Percentiles rank a stretch among this genome's conserved stretches.
phyloP scores from a whole-genome alignment of 2,113 vertebrate genomes.

The Nyctereutes procyonoides region DNA sequence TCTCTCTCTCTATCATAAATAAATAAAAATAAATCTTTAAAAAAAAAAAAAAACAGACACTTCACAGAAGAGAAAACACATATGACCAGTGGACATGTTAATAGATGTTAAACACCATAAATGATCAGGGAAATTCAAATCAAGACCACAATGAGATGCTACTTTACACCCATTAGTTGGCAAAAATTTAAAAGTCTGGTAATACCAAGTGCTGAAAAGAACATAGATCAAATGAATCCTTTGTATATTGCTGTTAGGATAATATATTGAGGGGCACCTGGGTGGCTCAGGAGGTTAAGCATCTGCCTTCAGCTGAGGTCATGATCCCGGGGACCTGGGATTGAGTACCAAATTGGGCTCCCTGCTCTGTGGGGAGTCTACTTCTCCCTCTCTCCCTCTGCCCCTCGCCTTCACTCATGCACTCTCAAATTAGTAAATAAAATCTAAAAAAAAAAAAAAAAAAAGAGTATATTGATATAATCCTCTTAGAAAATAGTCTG shows the following conservation, averaged over 20 bases:
- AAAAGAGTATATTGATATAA: neutral
- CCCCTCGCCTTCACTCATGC: too few species aligned
- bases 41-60: neutral
- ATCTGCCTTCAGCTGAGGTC: too few species aligned
- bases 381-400: too few species aligned
- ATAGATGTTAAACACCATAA: neutral
- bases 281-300: too few species aligned
- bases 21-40: too few species aligned
- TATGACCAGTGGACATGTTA: neutral
- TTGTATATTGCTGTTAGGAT: neutral
- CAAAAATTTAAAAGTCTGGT: neutral
- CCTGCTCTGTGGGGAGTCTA: too few species aligned
- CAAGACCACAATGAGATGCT: neutral
- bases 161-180: neutral
- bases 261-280: neutral
- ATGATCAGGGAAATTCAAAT: neutral
- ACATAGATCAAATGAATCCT: neutral
- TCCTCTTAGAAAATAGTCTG: neutral
- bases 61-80: slow-evolving; percentile 12
- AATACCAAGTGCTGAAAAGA: neutral
- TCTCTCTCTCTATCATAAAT: too few species aligned
- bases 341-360: too few species aligned
- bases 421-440: too few species aligned
- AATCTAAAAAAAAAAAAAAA: neutral
- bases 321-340: too few species aligned